These are phyloP conservation scores for Lutjanus campechanus DNA, from an alignment of 2,797 vertebrate genomes.

Conservation along the genomic window DNA sequence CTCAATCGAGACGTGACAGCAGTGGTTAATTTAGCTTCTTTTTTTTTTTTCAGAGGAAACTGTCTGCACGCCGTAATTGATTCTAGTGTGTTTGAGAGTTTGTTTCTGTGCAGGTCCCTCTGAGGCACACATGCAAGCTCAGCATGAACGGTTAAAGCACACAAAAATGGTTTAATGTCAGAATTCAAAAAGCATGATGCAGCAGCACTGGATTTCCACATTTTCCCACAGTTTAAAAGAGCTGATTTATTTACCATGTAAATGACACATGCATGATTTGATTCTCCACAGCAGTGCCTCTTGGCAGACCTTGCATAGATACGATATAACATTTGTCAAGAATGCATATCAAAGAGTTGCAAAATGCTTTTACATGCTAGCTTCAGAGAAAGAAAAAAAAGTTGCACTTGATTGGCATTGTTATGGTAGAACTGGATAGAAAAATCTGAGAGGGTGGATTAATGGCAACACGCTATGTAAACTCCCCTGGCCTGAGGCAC, in stretches of 20 bases:
- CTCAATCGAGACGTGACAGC: slow-evolving; percentile 33
- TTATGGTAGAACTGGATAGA: slow-evolving; percentile 65
- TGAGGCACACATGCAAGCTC: neutral
- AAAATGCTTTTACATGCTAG: slow-evolving; percentile 43
- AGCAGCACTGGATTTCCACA: neutral
- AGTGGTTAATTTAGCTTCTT: neutral
- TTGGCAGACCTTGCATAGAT: slow-evolving; percentile 16
- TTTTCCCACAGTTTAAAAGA: slow-evolving; percentile 21
- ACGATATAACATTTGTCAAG: slow-evolving; percentile 40
- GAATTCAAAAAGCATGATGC: neutral
- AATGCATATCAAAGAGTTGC: slow-evolving; percentile 47
- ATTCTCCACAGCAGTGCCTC: slow-evolving; percentile 25
- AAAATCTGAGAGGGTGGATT: slow-evolving; percentile 78
- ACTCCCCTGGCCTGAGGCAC: slow-evolving; percentile 84
- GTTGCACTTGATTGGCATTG: slow-evolving; percentile 71
- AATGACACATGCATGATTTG: slow-evolving; percentile 24
- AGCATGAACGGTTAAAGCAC: neutral
- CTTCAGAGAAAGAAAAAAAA: slow-evolving; percentile 47
- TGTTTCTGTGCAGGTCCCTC: neutral
- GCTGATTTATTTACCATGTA: slow-evolving; percentile 33
- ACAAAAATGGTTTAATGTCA: neutral
- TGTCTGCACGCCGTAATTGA: slow-evolving; percentile 8
- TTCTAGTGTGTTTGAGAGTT: neutral
- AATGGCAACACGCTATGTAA: slow-evolving; percentile 86
- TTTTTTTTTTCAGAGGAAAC: slow-evolving; percentile 1